Conservation (phyloP, 2,797 vertebrate species). For the Delichon dasypus region DNA sequence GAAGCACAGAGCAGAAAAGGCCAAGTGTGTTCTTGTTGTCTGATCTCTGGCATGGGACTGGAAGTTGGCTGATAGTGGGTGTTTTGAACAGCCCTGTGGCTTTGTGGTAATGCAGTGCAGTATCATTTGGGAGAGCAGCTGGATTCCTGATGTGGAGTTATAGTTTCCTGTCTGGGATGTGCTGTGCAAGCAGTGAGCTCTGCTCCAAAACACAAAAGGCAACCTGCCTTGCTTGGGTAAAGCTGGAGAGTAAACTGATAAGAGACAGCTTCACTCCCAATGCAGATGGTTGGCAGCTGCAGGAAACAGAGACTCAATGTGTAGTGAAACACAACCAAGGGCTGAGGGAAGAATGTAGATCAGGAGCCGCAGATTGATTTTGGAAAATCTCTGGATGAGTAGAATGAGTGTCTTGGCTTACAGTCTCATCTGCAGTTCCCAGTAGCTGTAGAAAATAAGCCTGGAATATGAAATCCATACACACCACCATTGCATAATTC, state of each 20-base stretch:
- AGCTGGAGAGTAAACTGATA: background rate
- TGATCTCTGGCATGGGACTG: conserved; percentile 44
- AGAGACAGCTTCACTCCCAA: background rate
- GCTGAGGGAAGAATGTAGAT: background rate
- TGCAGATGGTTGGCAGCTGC: background rate
- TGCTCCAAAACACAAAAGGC: background rate
- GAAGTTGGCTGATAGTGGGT: conserved; percentile 8
- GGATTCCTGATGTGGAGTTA: conserved; percentile 25
- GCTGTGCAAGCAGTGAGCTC: background rate
- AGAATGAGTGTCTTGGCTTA: background rate
- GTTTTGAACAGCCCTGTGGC: conserved; percentile 38
- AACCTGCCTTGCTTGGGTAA: background rate
- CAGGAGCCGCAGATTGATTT: background rate
- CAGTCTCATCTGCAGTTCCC: background rate
- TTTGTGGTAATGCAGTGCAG: conserved; percentile 30
- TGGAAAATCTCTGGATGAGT: background rate
- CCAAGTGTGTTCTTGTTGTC: conserved; percentile 16
- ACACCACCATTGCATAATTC: background rate
- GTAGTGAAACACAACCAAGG: background rate
- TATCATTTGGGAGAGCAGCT: conserved; percentile 11
- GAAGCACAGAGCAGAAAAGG: background rate
- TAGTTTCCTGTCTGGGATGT: background rate
- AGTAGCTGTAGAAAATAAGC: background rate
- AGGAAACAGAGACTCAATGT: background rate
- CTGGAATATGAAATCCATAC: background rate